Base-by-base conservation (phyloP, 2,797 vertebrate species). In the Rhynchonycteris naso region DNA sequence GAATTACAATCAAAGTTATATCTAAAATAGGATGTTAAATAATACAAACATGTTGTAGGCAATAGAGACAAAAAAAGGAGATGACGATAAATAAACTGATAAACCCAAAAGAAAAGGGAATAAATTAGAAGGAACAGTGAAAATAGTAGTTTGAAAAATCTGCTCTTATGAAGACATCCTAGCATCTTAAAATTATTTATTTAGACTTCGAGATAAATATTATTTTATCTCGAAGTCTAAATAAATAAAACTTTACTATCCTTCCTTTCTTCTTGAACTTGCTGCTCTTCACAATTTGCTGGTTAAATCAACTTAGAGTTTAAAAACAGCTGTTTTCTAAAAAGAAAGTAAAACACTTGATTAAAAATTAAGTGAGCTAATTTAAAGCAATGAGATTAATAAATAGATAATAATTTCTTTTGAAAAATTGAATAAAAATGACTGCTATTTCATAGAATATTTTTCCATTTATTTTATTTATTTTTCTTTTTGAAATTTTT, bases 1-100 rank as follows among this genome's bases (percentile, higher is more conserved):
- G 74, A 82, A 72, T 38, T 59, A 47, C 82, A 92, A 84, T 75
- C 35, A 74, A 94, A 90, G n/a, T 21, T 65, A 54, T 7, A 65
- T 19, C 16, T 84, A 81, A 90, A 58, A 63, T 54, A 65, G 2
- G 5, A 50, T 74, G 24, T 54, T 63, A 72, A 83, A 52, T 80
- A 68, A 35, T 47, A 18, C 10, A 65, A 91, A 80, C 1, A 74
- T 69, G 35, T 16, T 54, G 10, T 68, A 10, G 75, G 28, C 19
- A 82, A 28, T 35, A 18, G 26, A 93, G 35, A 68, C 3, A 58
- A 75, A 68, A 26, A 43, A 66, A 54, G 35, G 10, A 43, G 65
- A 71, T 28, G n/a, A 22, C 30, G 33, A 15, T 14, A 91, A 71
- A 58, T 21, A 88, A 92, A 82, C 2, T 33, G 30, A 33, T 59